Conservation (phyloP, 2,113 vertebrate genomes). For the Chelonoidis abingdonii region DNA sequence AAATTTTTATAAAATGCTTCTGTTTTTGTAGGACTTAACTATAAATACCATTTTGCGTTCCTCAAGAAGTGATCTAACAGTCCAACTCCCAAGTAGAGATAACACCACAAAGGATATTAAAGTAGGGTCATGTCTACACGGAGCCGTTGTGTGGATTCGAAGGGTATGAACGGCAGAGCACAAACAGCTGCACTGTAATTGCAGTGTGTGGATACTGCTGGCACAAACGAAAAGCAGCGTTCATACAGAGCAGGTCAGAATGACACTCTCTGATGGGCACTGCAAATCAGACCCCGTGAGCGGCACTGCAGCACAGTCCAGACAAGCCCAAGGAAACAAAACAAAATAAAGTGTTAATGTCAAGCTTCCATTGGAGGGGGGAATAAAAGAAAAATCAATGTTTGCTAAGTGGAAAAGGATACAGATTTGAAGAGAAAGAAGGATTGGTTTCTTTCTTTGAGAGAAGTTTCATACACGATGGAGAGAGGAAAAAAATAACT, state of each 20-base stretch:
- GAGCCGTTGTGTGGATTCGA: not conserved
- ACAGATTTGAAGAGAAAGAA: not conserved
- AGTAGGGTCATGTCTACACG: not conserved
- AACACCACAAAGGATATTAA: not conserved
- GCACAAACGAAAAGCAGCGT: not conserved
- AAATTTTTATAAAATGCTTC: not conserved
- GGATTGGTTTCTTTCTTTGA: not conserved
- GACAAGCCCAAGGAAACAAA: not conserved
- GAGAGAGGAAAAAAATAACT: not conserved
- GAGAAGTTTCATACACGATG: not conserved
- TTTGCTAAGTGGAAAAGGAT: not conserved
- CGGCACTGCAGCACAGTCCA: too few species aligned
- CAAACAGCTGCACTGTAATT: not conserved
- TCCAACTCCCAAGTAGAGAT: accelerated
- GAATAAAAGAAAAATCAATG: not conserved
- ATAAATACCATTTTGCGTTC: not conserved
- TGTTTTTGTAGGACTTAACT: not conserved
- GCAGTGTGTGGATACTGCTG: not conserved
- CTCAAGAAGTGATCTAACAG: accelerated
- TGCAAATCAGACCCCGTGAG: not conserved
- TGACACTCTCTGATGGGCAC: not conserved
- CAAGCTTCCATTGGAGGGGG: accelerated
- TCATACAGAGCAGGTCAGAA: not conserved
- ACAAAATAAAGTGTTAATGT: accelerated
- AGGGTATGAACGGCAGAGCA: not conserved